These are phyloP conservation scores for Benthosema pterotum DNA, from an alignment of 2,797 vertebrate genomes.

Conservation along the genomic window DNA sequence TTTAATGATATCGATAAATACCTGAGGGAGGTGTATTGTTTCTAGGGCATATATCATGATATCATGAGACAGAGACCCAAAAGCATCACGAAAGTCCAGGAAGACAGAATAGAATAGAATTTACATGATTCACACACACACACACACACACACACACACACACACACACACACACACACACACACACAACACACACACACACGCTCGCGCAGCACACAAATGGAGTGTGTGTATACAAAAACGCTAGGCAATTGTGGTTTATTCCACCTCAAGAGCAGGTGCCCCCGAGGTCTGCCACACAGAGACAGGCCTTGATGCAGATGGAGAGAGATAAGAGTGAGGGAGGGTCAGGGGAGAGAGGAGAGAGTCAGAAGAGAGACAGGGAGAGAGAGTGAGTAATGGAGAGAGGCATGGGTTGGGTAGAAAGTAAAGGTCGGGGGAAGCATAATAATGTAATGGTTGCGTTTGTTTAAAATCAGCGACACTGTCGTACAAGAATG, in stretches of 20 bases:
- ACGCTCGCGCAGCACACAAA: conserved; percentile 17
- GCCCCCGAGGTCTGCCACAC: conserved; percentile 64
- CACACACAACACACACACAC: conserved; percentile 9
- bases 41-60: too few relatives aligned
- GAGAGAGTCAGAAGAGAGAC: conserved; percentile 11
- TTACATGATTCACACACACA: too few relatives aligned
- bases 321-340: conserved; percentile 57
- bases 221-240: background rate
- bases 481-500: too few relatives aligned
- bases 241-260: conserved; percentile 36
- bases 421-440: too few relatives aligned
- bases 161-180: conserved; percentile 7
- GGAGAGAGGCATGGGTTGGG: conserved; percentile 29
- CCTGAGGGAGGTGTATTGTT: too few relatives aligned
- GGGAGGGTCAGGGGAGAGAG: conserved; percentile 10
- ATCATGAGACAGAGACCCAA: too few relatives aligned
- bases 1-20: too few relatives aligned
- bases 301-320: conserved; percentile 73
- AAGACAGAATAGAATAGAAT: too few relatives aligned
- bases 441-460: too few relatives aligned
- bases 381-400: conserved; percentile 30
- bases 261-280: conserved; percentile 73
- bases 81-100: too few relatives aligned
- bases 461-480: too few relatives aligned
- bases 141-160: conserved; percentile 24